These are phyloP conservation scores for Tetrax tetrax DNA, from an alignment of 2,113 vertebrate genomes.

Conservation along the genomic window DNA sequence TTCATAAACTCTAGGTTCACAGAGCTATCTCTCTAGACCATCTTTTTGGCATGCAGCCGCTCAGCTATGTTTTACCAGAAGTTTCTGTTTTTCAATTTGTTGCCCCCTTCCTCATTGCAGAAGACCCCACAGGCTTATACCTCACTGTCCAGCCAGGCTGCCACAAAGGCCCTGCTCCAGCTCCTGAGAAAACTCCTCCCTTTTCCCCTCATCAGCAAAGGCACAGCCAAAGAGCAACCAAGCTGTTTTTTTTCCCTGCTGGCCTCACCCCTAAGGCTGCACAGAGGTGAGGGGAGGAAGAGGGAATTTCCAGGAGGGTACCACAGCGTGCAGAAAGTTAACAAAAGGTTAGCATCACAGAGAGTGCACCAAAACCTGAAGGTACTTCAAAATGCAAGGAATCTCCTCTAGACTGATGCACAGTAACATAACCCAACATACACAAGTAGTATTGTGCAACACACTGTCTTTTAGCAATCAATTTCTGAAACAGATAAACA, in stretches of 20 bases:
- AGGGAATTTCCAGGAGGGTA: not conserved
- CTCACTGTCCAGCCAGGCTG: not conserved
- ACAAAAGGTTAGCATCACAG: not conserved
- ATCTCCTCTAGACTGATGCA: not conserved
- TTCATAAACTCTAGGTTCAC: not conserved
- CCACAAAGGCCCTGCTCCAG: not conserved
- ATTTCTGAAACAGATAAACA: constrained; percentile 40
- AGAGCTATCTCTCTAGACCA: not conserved
- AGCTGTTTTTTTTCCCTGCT: not conserved
- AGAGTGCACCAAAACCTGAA: not conserved
- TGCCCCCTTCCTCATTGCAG: not conserved
- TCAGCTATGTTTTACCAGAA: not conserved
- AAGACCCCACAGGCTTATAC: not conserved
- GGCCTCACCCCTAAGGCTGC: not conserved
- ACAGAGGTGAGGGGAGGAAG: not conserved
- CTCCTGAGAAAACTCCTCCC: not conserved
- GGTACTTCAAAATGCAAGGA: not conserved
- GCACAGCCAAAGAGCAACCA: not conserved
- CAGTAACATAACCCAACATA: not conserved
- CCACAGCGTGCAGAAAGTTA: not conserved
- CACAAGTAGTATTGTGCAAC: not conserved
- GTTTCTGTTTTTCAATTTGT: not conserved
- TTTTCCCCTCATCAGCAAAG: not conserved
- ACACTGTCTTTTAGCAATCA: not conserved
- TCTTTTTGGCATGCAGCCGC: not conserved